Base-by-base conservation (phyloP, 2,888 invertebrate species). In the Ichneumon xanthorius region DNA sequence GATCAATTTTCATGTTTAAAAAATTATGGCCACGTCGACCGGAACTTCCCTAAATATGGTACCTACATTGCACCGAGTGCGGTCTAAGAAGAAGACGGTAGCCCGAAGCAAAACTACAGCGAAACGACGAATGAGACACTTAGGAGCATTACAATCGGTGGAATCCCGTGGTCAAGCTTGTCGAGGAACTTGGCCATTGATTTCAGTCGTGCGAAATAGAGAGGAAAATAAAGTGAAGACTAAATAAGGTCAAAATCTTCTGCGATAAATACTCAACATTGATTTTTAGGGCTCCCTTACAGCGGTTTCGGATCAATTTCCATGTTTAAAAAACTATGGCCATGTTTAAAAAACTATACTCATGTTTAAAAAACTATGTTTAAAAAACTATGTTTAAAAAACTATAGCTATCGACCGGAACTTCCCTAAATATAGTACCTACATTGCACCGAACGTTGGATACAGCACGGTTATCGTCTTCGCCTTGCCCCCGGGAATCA, bases 51-150 rank as follows among this genome's bases (percentile, higher is more conserved):
- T n/a, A n/a, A n/a, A n/a, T n/a, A n/a, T n/a, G n/a, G n/a, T n/a
- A n/a, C n/a, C n/a, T n/a, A n/a, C n/a, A n/a, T n/a, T n/a, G n/a
- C n/a, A n/a, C n/a, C 45, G 45, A 40, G 40, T 40, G 40, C 9
- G 2, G 11, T 40, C 0, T 40, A 61, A 16, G 61, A 61, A 61
- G 26, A 30, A 61, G 11, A n/a, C 61, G 30, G 61, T 26, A 61
- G 30, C 26, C 14, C 30, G 61, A 5, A 26, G 61, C 22, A 16
- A 61, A 26, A 61, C 11, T 14, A 16, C 40, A 26, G 58, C 14
- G 55, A 9, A 55, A 55, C 11, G 61, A 30, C 16, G 61, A 61
- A 61, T 61, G 61, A 61, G 61, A 61, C 22, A 61, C 61, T 61
- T 16, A 30, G 61, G 22, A 26, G 61, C 30, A 26, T 61, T 61